Conservation (phyloP, 2,113 vertebrate species). For the Macrotis lagotis region DNA sequence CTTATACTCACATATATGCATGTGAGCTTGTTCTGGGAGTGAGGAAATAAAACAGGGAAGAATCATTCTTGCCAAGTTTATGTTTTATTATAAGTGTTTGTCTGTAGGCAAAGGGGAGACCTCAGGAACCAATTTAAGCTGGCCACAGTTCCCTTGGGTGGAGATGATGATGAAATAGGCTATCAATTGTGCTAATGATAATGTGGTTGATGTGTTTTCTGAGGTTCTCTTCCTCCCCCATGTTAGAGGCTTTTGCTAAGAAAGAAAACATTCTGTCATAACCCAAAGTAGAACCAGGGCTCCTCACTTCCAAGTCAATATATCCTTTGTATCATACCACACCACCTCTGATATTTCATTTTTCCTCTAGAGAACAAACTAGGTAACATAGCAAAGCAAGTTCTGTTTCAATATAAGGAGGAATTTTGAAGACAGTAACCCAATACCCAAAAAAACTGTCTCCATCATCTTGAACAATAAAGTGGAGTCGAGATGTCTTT, state of each 20-base stretch:
- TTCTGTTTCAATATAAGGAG: neutral
- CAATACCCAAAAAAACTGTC: neutral
- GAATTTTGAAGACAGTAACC: neutral
- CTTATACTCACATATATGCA: neutral
- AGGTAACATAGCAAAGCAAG: neutral
- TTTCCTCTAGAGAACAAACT: neutral
- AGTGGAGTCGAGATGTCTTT: neutral
- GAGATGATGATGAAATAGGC: neutral
- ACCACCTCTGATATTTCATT: neutral
- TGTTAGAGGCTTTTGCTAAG: neutral
- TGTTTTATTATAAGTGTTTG: neutral
- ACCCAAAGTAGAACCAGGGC: neutral
- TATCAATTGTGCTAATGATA: neutral
- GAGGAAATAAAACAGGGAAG: neutral
- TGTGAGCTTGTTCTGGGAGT: neutral
- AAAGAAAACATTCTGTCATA: neutral
- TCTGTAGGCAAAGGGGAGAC: neutral
- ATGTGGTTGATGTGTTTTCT: neutral
- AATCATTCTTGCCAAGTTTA: neutral
- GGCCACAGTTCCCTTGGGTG: neutral
- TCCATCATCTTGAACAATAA: neutral
- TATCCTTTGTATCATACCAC: neutral
- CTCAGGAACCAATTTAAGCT: neutral
- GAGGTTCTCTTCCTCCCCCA: neutral
- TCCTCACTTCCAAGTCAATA: neutral